A percentile compares a stretch with the other conserved stretches of the same genome.
These are phyloP conservation scores for Drosophila triauraria DNA, from an alignment of 1,140 invertebrate species.

Conservation along the genomic window DNA sequence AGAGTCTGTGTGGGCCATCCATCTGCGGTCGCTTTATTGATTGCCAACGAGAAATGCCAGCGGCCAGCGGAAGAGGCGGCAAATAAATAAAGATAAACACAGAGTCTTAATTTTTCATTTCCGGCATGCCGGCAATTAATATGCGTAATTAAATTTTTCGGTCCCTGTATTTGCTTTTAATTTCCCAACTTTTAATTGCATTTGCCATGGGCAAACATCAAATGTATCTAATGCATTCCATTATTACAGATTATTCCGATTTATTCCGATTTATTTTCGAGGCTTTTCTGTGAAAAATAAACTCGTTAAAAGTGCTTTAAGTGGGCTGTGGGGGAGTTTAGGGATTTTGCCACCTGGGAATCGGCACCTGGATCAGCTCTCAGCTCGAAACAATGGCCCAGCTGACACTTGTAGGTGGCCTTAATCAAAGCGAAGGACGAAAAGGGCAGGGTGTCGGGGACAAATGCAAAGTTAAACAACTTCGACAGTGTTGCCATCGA, in stretches of 20 bases:
- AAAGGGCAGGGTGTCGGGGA: slow-evolving; percentile 10
- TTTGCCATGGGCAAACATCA: slow-evolving; percentile 39
- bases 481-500: slow-evolving; percentile 68
- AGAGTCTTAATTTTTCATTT: slow-evolving; percentile 43
- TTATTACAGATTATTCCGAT: slow-evolving; percentile 42
- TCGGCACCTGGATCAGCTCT: slow-evolving; percentile 37
- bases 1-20: slow-evolving; percentile 19
- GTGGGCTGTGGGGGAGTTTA: background rate
- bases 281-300: background rate
- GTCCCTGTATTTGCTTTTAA: slow-evolving; percentile 66
- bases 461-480: slow-evolving; percentile 79
- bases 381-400: slow-evolving; percentile 45
- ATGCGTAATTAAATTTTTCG: slow-evolving; percentile 58
- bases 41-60: slow-evolving; percentile 26
- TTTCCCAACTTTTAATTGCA: slow-evolving; percentile 71
- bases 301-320: slow-evolving; percentile 7
- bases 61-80: background rate
- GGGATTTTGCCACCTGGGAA: slow-evolving; percentile 33
- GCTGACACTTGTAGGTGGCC: slow-evolving; percentile 65
- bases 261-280: slow-evolving; percentile 21
- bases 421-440: slow-evolving; percentile 57
- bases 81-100: slow-evolving; percentile 48
- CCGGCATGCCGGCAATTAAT: slow-evolving; percentile 30
- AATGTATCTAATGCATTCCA: slow-evolving; percentile 34
- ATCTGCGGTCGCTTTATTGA: slow-evolving; percentile 50